Evolutionary conservation across 1,140 invertebrate species (phyloP).

Genomic region (Heliothis subflexa): DNA sequence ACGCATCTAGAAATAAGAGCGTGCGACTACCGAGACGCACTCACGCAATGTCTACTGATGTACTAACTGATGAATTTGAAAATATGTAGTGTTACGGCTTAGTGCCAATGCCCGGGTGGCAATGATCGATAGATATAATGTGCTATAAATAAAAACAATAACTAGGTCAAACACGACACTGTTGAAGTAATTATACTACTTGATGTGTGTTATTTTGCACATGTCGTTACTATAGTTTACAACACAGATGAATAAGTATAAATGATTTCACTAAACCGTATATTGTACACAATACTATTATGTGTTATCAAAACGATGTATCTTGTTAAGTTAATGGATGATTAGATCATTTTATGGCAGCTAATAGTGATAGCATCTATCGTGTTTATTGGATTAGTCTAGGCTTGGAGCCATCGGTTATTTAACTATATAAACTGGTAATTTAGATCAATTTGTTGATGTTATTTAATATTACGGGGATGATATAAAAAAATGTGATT

Average conservation of each 20-base stretch:
- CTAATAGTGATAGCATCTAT: background rate
- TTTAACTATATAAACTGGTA: background rate
- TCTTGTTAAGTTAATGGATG: background rate
- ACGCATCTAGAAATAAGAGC: slow-evolving; percentile 62
- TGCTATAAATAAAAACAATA: slow-evolving; percentile 52
- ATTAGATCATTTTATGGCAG: slow-evolving; percentile 16
- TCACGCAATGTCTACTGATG: slow-evolving; percentile 71
- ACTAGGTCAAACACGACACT: slow-evolving; percentile 41
- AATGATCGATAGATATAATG: slow-evolving; percentile 54
- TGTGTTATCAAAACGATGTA: slow-evolving; percentile 15
- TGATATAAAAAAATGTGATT: no score
- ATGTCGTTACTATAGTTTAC: slow-evolving; percentile 31
- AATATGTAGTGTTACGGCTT: slow-evolving; percentile 53
- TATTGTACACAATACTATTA: background rate
- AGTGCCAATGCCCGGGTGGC: slow-evolving; percentile 64
- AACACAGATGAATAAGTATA: slow-evolving; percentile 23
- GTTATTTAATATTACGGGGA: no score
- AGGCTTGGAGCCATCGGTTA: background rate
- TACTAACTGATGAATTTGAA: slow-evolving; percentile 61
- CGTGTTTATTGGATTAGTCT: slow-evolving; percentile 1
- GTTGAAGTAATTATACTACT: slow-evolving; percentile 13
- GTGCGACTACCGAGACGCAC: slow-evolving; percentile 67
- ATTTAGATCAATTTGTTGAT: background rate
- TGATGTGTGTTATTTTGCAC: slow-evolving; percentile 27
- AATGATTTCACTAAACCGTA: slow-evolving; percentile 28